These are phyloP conservation scores for Trididemnum clinides DNA, from an alignment of 23 tunicate species.

Conservation along the genomic window DNA sequence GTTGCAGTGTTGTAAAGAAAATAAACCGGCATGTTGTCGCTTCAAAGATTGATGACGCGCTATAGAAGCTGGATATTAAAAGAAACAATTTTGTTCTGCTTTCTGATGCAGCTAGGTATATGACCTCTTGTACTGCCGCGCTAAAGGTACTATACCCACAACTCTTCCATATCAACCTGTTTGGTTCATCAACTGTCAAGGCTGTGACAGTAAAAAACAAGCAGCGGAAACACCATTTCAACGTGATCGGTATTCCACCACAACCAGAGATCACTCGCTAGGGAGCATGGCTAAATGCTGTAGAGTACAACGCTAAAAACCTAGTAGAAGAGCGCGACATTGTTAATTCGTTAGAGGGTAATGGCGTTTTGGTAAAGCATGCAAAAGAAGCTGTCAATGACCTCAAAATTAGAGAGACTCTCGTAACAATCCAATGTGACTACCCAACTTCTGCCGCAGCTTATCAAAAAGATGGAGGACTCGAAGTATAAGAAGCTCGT, in stretches of 20 bases:
- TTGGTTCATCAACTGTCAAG: slow-evolving; percentile 44
- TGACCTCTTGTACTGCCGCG: neutral
- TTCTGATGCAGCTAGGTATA: neutral
- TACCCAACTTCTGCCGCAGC: slow-evolving; percentile 70
- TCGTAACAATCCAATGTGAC: slow-evolving; percentile 54
- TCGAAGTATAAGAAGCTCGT: slow-evolving; percentile 44
- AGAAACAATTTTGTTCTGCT: no score
- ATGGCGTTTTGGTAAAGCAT: slow-evolving; percentile 54
- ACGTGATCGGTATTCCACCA: slow-evolving; percentile 41
- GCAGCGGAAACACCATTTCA: no score
- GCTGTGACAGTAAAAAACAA: slow-evolving; percentile 57
- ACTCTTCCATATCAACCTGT: slow-evolving; percentile 47
- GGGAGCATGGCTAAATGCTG: slow-evolving; percentile 27
- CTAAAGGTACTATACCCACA: slow-evolving; percentile 31
- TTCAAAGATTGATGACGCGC: slow-evolving; percentile 23
- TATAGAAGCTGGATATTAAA: slow-evolving; percentile 28
- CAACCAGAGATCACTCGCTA: slow-evolving; percentile 39
- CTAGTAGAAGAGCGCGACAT: slow-evolving; percentile 32
- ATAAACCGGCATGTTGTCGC: no score
- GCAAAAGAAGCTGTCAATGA: slow-evolving; percentile 46
- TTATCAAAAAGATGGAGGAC: slow-evolving; percentile 64
- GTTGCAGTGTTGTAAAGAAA: no score
- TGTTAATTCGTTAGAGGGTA: no score
- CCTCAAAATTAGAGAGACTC: slow-evolving; percentile 29
- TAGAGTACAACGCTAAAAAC: slow-evolving; percentile 40